Evolutionary conservation across 2,888 invertebrate species (phyloP).

Genomic region (Panopea generosa): DNA sequence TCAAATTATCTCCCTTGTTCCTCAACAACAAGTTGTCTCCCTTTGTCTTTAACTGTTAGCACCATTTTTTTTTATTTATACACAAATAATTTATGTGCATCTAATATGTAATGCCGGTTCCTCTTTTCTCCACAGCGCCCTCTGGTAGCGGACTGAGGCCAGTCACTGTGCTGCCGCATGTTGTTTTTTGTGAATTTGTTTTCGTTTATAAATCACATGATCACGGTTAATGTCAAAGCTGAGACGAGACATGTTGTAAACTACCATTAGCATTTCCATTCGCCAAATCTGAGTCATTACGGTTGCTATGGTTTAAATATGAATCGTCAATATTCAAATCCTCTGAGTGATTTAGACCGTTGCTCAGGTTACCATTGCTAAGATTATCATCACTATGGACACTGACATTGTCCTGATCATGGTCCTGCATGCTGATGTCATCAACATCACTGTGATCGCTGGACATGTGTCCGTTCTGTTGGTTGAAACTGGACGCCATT

Average conservation of each 20-base stretch:
- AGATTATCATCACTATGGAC: constrained; percentile 69
- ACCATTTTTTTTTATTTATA: no score
- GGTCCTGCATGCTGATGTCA: constrained; percentile 52
- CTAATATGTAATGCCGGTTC: no score
- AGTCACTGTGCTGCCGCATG: no score
- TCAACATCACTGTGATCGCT: constrained; percentile 61
- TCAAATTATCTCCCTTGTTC: no score
- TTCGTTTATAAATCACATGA: no score
- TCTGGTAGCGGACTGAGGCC: no score
- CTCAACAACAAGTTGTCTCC: no score
- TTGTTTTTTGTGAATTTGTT: no score
- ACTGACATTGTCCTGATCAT: constrained; percentile 45
- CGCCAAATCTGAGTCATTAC: constrained; percentile 56
- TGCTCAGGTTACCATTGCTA: constrained; percentile 42
- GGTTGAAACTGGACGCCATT: constrained; percentile 38
- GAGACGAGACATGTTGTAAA: constrained; percentile 44
- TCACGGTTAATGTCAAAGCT: no score
- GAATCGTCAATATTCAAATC: constrained; percentile 67
- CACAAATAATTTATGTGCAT: no score
- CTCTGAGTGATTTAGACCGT: constrained; percentile 63
- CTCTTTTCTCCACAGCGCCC: no score
- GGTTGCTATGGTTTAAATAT: constrained; percentile 39
- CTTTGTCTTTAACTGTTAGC: no score
- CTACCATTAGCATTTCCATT: constrained; percentile 37
- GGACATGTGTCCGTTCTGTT: constrained; percentile 11